phyloP scores from a whole-genome alignment of 2,113 vertebrate species.

The Loxodonta africana region DNA sequence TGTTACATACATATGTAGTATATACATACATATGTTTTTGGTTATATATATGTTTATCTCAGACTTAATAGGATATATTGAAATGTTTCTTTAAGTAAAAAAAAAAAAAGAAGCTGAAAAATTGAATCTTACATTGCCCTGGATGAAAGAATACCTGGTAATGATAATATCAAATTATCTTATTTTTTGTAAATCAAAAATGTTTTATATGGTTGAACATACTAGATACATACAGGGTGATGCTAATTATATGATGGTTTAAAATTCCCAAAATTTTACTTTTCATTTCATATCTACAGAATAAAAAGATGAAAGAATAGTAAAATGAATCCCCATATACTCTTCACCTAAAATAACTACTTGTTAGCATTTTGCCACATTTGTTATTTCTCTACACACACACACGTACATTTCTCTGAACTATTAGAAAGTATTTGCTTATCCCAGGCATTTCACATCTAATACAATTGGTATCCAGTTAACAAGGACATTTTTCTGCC shows the following conservation, averaged over 20 bases:
- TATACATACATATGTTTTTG: too few relatives aligned
- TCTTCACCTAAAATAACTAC: not conserved
- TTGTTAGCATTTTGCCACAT: not conserved
- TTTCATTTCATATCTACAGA: not conserved
- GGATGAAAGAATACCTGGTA: too few relatives aligned
- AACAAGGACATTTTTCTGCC: not conserved
- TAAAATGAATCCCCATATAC: not conserved
- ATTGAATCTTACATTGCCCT: too few relatives aligned
- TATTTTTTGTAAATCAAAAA: too few relatives aligned
- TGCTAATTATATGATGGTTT: not conserved
- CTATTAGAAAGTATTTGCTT: not conserved
- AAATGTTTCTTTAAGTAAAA: too few relatives aligned
- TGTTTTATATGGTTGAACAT: too few relatives aligned
- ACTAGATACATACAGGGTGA: not conserved
- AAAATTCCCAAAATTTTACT: not conserved
- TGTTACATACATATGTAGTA: too few relatives aligned
- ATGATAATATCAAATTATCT: too few relatives aligned
- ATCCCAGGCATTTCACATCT: not conserved
- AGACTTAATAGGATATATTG: too few relatives aligned
- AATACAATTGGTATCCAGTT: not conserved
- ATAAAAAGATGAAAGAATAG: not conserved
- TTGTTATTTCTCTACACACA: not conserved
- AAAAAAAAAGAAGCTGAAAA: too few relatives aligned
- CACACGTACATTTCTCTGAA: not conserved
- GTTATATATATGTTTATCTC: too few relatives aligned